Percentiles rank a stretch among this genome's conserved stretches.
Evolutionary conservation across 2,113 vertebrate genomes (phyloP).

Genomic region (Rhadina sibilatrix): DNA sequence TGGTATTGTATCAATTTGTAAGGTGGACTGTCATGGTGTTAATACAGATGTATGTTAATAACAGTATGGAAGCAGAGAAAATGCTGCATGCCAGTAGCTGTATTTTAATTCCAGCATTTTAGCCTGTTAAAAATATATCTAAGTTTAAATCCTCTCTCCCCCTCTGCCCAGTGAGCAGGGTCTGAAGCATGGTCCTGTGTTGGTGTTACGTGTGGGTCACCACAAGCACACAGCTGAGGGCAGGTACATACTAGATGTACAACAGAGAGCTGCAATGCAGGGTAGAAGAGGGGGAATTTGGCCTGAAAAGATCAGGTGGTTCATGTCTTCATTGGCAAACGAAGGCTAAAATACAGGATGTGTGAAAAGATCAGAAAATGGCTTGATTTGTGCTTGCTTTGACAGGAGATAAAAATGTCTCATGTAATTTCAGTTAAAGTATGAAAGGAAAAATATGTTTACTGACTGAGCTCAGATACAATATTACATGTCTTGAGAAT

Average conservation of each 20-base stretch:
- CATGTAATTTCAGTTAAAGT: constrained; percentile 7
- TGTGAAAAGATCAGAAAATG: constrained; percentile 16
- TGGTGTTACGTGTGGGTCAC: not conserved
- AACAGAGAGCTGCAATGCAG: not conserved
- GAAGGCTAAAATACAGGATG: not conserved
- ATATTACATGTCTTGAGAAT: not conserved
- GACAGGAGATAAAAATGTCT: constrained; percentile 13
- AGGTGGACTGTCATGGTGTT: constrained; percentile 59
- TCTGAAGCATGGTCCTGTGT: not conserved
- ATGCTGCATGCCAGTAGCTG: not conserved
- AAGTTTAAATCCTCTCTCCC: not conserved
- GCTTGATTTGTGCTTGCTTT: constrained; percentile 18
- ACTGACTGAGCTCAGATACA: not conserved
- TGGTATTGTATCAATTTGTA: constrained; percentile 71
- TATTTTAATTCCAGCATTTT: constrained; percentile 49
- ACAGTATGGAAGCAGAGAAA: constrained; percentile 15
- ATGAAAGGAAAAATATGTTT: constrained; percentile 17
- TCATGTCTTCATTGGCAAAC: constrained; percentile 39
- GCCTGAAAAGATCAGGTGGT: constrained; percentile 41
- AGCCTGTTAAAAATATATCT: not conserved
- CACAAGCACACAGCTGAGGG: not conserved
- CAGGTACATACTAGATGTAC: fast-evolving
- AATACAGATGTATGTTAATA: constrained; percentile 60
- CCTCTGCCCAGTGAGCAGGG: not conserved
- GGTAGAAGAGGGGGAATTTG: not conserved